Conservation (phyloP, 2,113 vertebrate species). For the Ceuthmochares aereus region DNA sequence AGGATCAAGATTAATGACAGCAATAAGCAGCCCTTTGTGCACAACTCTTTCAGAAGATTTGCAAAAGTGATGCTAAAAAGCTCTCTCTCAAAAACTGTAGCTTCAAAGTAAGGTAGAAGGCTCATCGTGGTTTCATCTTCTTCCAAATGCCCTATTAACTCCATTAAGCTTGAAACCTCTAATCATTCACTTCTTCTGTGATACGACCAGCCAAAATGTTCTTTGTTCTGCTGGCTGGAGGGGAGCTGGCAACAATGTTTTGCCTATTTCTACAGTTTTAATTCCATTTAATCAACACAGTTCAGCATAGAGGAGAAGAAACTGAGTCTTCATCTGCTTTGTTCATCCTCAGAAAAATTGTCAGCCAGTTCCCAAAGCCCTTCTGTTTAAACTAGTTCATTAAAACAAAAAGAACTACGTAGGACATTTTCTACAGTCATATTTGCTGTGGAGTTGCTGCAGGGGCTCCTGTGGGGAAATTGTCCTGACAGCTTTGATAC, state of each 20-base stretch:
- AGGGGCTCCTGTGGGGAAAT: neutral
- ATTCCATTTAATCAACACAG: neutral
- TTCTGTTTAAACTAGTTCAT: conserved; percentile 6
- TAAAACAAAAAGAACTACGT: neutral
- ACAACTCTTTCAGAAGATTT: neutral
- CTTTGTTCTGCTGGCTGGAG: neutral
- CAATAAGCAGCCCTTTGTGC: neutral
- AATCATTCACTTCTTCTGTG: neutral
- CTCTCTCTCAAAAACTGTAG: neutral
- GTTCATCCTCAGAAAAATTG: neutral
- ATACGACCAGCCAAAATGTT: neutral
- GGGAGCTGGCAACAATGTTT: neutral
- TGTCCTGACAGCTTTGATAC: conserved; percentile 8
- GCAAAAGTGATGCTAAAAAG: neutral
- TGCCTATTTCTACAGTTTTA: neutral
- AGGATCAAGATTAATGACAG: neutral
- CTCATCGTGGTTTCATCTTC: neutral
- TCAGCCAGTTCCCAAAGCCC: neutral
- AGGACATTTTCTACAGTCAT: neutral
- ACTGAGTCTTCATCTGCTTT: neutral
- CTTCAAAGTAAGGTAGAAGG: neutral
- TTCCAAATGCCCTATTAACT: neutral
- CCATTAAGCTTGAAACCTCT: neutral
- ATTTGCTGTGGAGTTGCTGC: neutral
- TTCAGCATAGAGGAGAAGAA: neutral